phyloP scores from a whole-genome alignment of 2,888 invertebrate species.

The Macrophya alboannulata region DNA sequence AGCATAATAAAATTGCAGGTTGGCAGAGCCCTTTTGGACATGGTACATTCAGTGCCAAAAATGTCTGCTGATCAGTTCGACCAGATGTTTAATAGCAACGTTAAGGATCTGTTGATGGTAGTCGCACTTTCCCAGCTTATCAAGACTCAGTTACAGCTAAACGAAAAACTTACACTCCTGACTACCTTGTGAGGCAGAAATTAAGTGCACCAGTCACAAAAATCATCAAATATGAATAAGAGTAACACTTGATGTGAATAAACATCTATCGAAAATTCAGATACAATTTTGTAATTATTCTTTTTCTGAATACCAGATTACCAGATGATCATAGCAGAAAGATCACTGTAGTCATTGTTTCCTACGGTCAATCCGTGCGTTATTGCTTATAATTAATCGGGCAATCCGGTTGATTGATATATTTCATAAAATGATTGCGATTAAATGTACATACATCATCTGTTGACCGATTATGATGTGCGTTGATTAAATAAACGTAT shows the following conservation, averaged over 20 bases:
- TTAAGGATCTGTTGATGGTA: conserved; percentile 99
- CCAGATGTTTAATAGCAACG: conserved; percentile 96
- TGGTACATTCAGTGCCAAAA: conserved; percentile 95
- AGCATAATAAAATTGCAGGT: conserved; percentile 76
- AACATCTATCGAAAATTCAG: conserved; percentile 14
- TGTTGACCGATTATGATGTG: too few relatives aligned
- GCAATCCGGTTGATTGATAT: too few relatives aligned
- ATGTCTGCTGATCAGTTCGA: conserved; percentile 95
- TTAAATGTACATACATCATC: too few relatives aligned
- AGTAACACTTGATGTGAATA: conserved; percentile 26
- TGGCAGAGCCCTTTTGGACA: conserved; percentile 94
- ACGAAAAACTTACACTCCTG: conserved; percentile 96
- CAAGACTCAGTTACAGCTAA: conserved; percentile 97
- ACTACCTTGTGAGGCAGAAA: conserved; percentile 83
- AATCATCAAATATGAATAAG: background rate
- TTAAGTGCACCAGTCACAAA: background rate
- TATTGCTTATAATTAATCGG: too few relatives aligned
- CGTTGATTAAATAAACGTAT: too few relatives aligned
- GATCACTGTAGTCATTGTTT: background rate
- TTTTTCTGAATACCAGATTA: background rate
- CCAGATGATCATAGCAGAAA: background rate
- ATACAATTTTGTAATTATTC: background rate
- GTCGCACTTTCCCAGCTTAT: conserved; percentile 97
- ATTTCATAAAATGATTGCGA: too few relatives aligned
- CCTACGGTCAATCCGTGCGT: background rate